Base-by-base conservation (phyloP, 2,113 vertebrate species). In the Lycaon pictus region DNA sequence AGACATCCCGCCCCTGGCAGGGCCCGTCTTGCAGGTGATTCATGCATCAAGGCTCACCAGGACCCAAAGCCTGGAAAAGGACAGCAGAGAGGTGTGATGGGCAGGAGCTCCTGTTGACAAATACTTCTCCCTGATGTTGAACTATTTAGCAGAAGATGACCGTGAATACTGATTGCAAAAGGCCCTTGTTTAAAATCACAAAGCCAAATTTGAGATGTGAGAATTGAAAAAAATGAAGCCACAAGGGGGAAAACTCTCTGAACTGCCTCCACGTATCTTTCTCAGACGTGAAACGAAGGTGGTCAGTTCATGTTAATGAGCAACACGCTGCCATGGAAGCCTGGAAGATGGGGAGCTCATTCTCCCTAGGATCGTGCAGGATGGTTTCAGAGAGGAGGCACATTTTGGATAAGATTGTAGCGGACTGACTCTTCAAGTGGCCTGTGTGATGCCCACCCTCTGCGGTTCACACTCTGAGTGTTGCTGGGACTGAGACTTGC, bases 161-260 rank as follows among this genome's bases (percentile, higher is more conserved):
- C 2, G 0, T 3, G 76, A 80, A 97, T 69, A 96, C 93, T 63
- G 86, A 87, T 76, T 96, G 92, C 88, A 90, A 93, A 98, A 97
- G 67, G 93, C 80, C 86, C 35, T 98, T 95, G 97, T 88, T 98
- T 98, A 98, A 98, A 98, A 96, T 98, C 86, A 90, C 69, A 35
- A 95, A 95, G 83, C 94, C 97, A 63, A 96, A 97, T 53, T 93
- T 95, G 97, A 96, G 97, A 93, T 97, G 35, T 37, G n/a, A 85
- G 32, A 62, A 8, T 7, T 27, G 51, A 51, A 51, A 32, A n/a
- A 71, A 27, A 32, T 19, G 9, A 53, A 43, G 22, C 32, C 27
- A 53, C 32, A 35, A 4, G 2, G 12, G 19, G 22, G 53, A 76
- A 71, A 19, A 15, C 67, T 37, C 71, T 51, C 4, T 12, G 23